Percentiles rank a stretch among this genome's conserved stretches.
These are phyloP conservation scores for Ranitomeya imitator DNA, from an alignment of 2,113 vertebrate species.

Conservation along the genomic window DNA sequence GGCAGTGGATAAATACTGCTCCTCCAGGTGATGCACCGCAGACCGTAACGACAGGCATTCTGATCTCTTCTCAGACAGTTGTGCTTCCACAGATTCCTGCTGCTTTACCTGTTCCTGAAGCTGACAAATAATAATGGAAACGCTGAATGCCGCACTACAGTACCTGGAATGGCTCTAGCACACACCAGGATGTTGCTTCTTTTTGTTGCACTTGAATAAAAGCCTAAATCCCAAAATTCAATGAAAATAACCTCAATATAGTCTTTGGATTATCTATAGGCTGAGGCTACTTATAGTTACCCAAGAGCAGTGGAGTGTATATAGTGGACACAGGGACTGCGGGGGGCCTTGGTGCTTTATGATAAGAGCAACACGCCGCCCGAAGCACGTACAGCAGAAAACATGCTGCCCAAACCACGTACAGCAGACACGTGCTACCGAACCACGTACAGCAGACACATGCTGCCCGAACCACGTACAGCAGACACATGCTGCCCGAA, in stretches of 20 bases:
- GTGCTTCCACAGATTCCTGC: conserved; percentile 45
- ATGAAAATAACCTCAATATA: not conserved
- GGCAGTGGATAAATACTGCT: conserved; percentile 28
- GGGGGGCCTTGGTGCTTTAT: no score
- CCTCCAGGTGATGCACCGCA: conserved; percentile 50
- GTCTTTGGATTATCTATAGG: not conserved
- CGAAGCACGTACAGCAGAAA: no score
- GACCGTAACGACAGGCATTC: not conserved
- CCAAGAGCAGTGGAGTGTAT: no score
- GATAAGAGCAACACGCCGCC: no score
- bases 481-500: no score
- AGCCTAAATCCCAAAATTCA: not conserved
- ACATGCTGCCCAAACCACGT: no score
- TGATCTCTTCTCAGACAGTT: conserved; percentile 48
- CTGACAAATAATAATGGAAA: conserved; percentile 22
- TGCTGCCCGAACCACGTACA: no score
- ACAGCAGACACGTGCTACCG: no score
- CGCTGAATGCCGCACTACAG: not conserved
- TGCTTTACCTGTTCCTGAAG: conserved; percentile 50
- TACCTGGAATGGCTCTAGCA: not conserved
- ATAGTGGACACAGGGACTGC: no score
- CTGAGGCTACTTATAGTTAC: not conserved
- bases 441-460: no score
- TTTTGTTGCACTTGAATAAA: not conserved
- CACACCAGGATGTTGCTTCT: not conserved